Conservation (phyloP, 1,140 invertebrate species). For the Hylaeus anthracinus region DNA sequence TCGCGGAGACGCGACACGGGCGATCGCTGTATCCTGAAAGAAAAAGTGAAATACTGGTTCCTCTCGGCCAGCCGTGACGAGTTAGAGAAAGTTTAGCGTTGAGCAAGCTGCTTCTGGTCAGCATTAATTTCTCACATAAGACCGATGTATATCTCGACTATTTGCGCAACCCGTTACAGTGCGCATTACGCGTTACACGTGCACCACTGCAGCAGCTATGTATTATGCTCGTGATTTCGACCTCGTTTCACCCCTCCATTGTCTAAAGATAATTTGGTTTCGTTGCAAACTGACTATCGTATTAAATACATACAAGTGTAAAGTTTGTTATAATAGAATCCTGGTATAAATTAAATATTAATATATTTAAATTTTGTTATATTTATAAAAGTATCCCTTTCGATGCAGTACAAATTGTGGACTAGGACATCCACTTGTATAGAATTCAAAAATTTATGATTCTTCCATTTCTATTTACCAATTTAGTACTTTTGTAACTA, state of each 20-base stretch:
- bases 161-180: slow-evolving; percentile 55
- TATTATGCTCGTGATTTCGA: not conserved
- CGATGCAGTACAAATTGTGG: too few relatives aligned
- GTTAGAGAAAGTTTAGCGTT: slow-evolving; percentile 63
- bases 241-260: not conserved
- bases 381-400: too few relatives aligned
- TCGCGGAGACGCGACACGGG: too few relatives aligned
- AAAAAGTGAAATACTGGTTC: slow-evolving; percentile 35
- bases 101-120: slow-evolving; percentile 58
- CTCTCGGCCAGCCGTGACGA: slow-evolving; percentile 43
- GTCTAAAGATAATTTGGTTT: not conserved
- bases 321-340: too few relatives aligned
- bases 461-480: too few relatives aligned
- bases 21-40: not conserved
- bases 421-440: too few relatives aligned
- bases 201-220: not conserved
- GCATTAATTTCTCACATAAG: slow-evolving; percentile 66
- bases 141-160: slow-evolving; percentile 57
- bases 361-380: too few relatives aligned
- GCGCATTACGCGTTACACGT: slow-evolving; percentile 37
- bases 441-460: too few relatives aligned
- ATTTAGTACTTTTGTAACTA: too few relatives aligned
- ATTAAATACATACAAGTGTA: too few relatives aligned
- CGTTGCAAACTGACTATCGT: not conserved
- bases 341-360: too few relatives aligned